phyloP scores from a whole-genome alignment of 1,140 invertebrate species.

The Matsumurasca onukii region DNA sequence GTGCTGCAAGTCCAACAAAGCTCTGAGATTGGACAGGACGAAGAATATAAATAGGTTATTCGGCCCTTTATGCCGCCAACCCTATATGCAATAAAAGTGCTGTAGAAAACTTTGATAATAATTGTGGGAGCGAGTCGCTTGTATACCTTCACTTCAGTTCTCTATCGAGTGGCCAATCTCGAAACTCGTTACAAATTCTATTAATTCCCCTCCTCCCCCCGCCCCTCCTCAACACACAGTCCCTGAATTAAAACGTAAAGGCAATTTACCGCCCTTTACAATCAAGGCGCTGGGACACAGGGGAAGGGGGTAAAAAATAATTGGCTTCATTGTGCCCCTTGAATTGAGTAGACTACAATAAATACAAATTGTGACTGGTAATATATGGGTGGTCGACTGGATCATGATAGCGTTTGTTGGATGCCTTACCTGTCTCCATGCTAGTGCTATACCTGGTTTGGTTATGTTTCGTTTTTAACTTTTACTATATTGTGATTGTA shows the following conservation, averaged over 20 bases:
- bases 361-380: conserved; percentile 24
- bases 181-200: conserved; percentile 32
- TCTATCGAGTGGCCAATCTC: conserved; percentile 28
- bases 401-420: too few relatives aligned
- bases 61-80: conserved; percentile 19
- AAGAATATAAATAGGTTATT: conserved; percentile 28
- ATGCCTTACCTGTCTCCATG: too few relatives aligned
- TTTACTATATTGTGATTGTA: too few relatives aligned
- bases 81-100: conserved; percentile 27
- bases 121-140: conserved; percentile 19
- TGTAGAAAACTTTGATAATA: conserved; percentile 27
- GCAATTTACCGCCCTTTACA: conserved; percentile 30
- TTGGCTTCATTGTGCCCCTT: conserved; percentile 26
- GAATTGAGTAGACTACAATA: conserved; percentile 29
- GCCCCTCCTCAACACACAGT: conserved; percentile 26
- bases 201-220: conserved; percentile 29
- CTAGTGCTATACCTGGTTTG: too few relatives aligned
- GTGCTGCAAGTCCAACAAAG: conserved; percentile 13
- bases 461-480: too few relatives aligned
- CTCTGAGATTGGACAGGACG: conserved; percentile 17
- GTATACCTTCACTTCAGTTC: conserved; percentile 27
- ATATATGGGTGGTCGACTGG: conserved; percentile 19
- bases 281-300: conserved; percentile 18
- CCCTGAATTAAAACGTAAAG: conserved; percentile 31
- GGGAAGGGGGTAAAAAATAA: conserved; percentile 25